Conservation (phyloP, 2,113 vertebrate genomes). For the Origma solitaria region DNA sequence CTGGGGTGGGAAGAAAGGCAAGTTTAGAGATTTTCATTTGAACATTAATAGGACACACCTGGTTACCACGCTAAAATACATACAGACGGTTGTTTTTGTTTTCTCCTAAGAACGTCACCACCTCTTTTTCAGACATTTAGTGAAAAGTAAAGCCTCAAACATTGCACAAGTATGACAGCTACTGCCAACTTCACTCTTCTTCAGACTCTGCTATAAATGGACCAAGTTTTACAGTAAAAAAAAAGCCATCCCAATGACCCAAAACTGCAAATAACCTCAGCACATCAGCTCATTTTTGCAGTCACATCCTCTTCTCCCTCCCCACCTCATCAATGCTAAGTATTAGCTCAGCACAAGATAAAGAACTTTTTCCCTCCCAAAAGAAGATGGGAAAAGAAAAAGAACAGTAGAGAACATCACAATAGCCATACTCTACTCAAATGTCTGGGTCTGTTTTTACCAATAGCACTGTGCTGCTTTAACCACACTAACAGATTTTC, state of each 20-base stretch:
- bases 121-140: background rate
- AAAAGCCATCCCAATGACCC: background rate
- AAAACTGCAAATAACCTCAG: background rate
- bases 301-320: background rate
- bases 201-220: background rate
- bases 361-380: background rate
- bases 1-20: background rate
- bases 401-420: background rate
- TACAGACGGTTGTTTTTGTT: background rate
- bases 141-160: background rate
- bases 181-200: background rate
- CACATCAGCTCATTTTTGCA: background rate
- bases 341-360: background rate
- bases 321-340: background rate
- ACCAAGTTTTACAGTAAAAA: background rate
- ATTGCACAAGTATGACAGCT: background rate
- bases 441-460: background rate
- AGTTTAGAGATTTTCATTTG: background rate
- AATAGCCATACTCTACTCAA: accelerated
- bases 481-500: background rate
- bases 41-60: background rate
- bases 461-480: background rate
- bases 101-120: background rate
- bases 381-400: background rate
- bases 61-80: background rate